Evolutionary conservation across 1,140 invertebrate genomes (phyloP), one percentile per base, ranked within the genome.

Genomic region (Chionoecetes opilio): DNA sequence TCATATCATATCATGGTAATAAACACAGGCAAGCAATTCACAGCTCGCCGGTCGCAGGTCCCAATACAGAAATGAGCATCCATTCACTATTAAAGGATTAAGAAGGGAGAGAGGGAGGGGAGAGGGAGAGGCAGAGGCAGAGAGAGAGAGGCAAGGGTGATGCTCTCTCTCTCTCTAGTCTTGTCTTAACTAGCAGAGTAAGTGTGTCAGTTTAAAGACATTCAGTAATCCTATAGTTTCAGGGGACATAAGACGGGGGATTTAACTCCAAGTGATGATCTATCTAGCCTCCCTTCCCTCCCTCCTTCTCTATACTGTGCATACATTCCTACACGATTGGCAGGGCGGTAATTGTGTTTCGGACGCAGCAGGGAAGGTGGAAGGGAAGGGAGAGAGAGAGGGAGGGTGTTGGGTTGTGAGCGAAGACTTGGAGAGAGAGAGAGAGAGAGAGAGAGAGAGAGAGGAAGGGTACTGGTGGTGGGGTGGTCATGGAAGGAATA

Each of bases 101-200:
- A n/a, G 46, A 14, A 63, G 91, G 84, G 91, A 92, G 91, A 84
- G 91, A 41, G 31, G 85, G 91, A n/a, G n/a, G n/a, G n/a, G 9
- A 63, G 90, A 91, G 8, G 82, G 46, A 29, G 90, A 92, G 46
- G 75, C n/a, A 92, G 90, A 92, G 90, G 75, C n/a, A 75, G 91
- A 92, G 91, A 92, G 91, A 84, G 91, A 41, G 31, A 92, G 91
- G 46, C 21, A n/a, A 82, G 84, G 32, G 2, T 41, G 26, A 41
- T 26, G 63, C 21, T 75, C 63, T 75, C n/a, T 21, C n/a, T 75
- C 63, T 75, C 63, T 75, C 63, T 21, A 17, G 0, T 21, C 6
- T 21, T 75, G 21, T 53, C 46, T 53, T 14, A 53, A 53, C 46
- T 53, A 53, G 11, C 46, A 53, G 46, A 53, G 46, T 53, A 17